phyloP scores from a whole-genome alignment of 2,888 invertebrate genomes.

The Charanyca ferruginea region DNA sequence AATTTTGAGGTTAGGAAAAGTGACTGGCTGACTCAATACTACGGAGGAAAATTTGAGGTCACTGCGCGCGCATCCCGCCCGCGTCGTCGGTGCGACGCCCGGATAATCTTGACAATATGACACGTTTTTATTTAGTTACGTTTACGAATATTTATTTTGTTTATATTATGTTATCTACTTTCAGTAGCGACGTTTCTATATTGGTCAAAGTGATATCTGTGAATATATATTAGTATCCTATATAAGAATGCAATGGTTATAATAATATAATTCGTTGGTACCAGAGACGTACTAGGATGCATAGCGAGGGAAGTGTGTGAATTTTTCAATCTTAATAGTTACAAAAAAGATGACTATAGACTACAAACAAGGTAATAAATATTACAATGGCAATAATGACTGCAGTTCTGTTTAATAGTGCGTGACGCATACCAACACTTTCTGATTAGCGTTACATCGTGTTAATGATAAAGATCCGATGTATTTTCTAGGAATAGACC shows the following conservation, averaged over 20 bases:
- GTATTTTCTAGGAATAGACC: slow-evolving; percentile 9
- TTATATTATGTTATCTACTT: neutral
- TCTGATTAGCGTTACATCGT: slow-evolving; percentile 20
- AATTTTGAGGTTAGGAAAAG: slow-evolving; percentile 87
- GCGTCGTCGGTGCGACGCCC: slow-evolving; percentile 69
- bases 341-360: no score
- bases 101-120: slow-evolving; percentile 76
- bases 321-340: no score
- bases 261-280: no score
- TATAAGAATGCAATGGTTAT: no score
- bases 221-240: no score
- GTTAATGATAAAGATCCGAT: slow-evolving; percentile 22
- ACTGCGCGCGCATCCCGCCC: slow-evolving; percentile 86
- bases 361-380: slow-evolving; percentile 4
- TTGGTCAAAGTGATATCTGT: no score
- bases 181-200: neutral
- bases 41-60: slow-evolving; percentile 71
- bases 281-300: no score
- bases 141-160: neutral
- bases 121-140: slow-evolving; percentile 60
- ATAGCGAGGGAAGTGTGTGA: no score
- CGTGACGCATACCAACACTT: slow-evolving; percentile 49
- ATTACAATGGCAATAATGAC: slow-evolving; percentile 3
- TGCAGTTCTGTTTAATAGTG: slow-evolving; percentile 35
- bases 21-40: slow-evolving; percentile 87